These are phyloP conservation scores for Pogonomyrmex barbatus DNA, from an alignment of 1,140 invertebrate genomes.

Conservation along the genomic window DNA sequence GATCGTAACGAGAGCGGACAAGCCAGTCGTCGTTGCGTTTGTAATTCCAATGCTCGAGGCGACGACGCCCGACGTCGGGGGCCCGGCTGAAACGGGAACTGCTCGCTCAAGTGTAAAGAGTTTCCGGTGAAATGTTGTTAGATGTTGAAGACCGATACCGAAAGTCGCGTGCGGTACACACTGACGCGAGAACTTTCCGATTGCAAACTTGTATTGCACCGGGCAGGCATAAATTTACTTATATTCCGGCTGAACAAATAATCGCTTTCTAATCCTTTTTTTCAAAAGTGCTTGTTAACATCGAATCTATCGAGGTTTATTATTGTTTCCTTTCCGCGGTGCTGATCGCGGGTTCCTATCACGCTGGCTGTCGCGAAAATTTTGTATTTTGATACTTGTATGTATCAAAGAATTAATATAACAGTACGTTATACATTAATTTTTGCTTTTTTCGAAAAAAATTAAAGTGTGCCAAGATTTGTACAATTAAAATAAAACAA, in stretches of 20 bases:
- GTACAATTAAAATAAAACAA: not conserved
- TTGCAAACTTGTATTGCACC: not conserved
- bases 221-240: not conserved
- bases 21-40: constrained; percentile 67
- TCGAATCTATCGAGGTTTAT: too few species aligned
- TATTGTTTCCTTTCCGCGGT: too few species aligned
- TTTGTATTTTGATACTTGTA: too few species aligned
- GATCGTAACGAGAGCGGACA: constrained; percentile 73
- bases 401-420: too few species aligned
- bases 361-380: too few species aligned
- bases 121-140: constrained; percentile 69
- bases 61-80: constrained; percentile 38
- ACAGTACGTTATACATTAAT: too few species aligned
- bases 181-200: not conserved
- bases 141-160: constrained; percentile 45
- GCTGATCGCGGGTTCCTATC: too few species aligned
- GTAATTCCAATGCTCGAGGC: constrained; percentile 71
- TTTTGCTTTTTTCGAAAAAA: not conserved
- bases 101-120: constrained; percentile 70
- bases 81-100: constrained; percentile 47
- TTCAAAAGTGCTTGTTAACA: too few species aligned
- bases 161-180: not conserved
- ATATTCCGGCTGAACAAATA: not conserved
- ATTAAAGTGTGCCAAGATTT: not conserved
- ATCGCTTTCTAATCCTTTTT: not conserved